phyloP scores from a whole-genome alignment of 1,140 invertebrate genomes.

The Myzus persicae region DNA sequence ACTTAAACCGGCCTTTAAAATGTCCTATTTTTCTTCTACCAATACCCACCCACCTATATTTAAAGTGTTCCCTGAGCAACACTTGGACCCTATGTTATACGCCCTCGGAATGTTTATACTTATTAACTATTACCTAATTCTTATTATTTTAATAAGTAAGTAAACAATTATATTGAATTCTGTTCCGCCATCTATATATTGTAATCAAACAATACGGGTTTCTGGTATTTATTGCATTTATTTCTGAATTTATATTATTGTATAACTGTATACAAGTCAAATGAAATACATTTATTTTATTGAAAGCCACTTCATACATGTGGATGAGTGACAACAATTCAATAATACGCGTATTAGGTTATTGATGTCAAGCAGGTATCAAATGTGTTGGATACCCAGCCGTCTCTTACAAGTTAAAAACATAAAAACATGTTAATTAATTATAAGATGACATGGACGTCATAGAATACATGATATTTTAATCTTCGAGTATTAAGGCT shows the following conservation, averaged over 20 bases:
- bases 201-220: background rate
- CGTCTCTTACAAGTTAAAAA: background rate
- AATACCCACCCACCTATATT: too few relatives aligned
- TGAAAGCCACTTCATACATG: too few relatives aligned
- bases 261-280: background rate
- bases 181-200: background rate
- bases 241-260: background rate
- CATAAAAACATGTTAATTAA: background rate
- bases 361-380: background rate
- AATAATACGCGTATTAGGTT: background rate
- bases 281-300: background rate
- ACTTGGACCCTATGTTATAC: too few relatives aligned
- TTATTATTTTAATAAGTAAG: background rate
- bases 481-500: background rate
- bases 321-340: background rate
- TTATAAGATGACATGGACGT: background rate
- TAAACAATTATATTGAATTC: background rate
- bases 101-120: too few relatives aligned
- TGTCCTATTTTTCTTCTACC: too few relatives aligned
- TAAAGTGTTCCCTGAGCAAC: too few relatives aligned
- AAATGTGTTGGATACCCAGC: background rate
- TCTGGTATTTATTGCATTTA: background rate
- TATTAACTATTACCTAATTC: too few relatives aligned
- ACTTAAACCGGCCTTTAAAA: too few relatives aligned
- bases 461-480: background rate